Base-by-base conservation (phyloP, 2,888 invertebrate species). In the Tuta absoluta region DNA sequence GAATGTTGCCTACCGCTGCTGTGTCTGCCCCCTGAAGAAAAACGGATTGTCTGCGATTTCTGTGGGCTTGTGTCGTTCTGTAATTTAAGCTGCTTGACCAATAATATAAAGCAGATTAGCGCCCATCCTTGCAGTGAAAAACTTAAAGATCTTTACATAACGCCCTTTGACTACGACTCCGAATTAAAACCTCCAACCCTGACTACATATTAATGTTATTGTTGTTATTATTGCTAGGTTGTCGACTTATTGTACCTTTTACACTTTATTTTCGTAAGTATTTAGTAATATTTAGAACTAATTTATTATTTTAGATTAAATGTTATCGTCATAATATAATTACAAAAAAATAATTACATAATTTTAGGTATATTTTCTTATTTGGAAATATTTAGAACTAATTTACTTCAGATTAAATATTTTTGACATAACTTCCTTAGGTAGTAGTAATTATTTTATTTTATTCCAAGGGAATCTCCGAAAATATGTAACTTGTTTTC, bases 1-100 rank as follows among this genome's bases (percentile, higher is more conserved):
- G 91, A 91, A 75, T 91, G 91, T 68, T 75, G 76, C 0, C 61
- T 85, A 33, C 88, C 87, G 3, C 69, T 86, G 19, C 70, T 87
- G 17, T 64, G 67, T 11, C 75, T 79, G 10, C 75, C 67, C 1
- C 7, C 4, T 8, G 33, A 33, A 7, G 41, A 19, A 38, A 17
- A 41, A 2, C 21, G 19, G 41, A 19, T 62, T 0, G 37, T n/a
- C 8, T 62, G 62, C 37, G n/a, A 37, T 1, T 51, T 37, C 10
- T 62, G 62, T 7, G 48, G 19, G 14, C 37, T 62, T 2, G 62
- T 62, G 0, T 41, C 37, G 0, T 62, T 53, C 38, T 62, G 62
- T 38, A 38, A 62, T 38, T 11, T 62, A 21, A 2, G n/a, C 19
- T 62, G 62, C 19, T n/a, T 62, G 38, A 21, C 2, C 0, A 7